These are phyloP conservation scores for Tryphoninae sp. DNA, from an alignment of 2,888 invertebrate genomes.

Conservation along the genomic window DNA sequence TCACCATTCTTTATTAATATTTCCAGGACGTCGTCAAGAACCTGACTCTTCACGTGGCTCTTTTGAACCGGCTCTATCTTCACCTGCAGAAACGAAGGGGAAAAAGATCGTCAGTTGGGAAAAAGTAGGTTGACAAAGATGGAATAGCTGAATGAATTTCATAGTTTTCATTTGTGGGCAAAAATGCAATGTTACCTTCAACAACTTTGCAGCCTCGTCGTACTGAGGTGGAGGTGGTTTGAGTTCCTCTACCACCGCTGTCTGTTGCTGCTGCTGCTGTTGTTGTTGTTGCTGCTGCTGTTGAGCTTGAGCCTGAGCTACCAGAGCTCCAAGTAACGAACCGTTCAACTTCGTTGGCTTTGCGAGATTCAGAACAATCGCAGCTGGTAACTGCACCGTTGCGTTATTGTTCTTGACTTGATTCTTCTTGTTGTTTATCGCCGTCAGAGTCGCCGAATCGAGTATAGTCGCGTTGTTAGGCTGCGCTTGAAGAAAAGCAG, in stretches of 20 bases:
- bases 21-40: conserved; percentile 95
- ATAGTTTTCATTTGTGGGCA: neutral
- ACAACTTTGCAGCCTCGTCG: conserved; percentile 86
- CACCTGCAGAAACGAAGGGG: conserved; percentile 68
- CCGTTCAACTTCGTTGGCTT: conserved; percentile 79
- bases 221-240: conserved; percentile 87
- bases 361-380: conserved; percentile 78
- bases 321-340: conserved; percentile 77
- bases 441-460: conserved; percentile 78
- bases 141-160: neutral
- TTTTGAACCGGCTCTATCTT: conserved; percentile 80
- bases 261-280: conserved; percentile 66
- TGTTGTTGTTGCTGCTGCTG: conserved; percentile 71
- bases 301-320: conserved; percentile 78
- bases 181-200: conserved; percentile 79
- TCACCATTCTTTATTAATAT: conserved; percentile 97
- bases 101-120: neutral
- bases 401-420: conserved; percentile 76
- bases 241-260: conserved; percentile 76
- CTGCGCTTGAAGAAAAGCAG: conserved; percentile 81
- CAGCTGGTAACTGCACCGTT: conserved; percentile 78
- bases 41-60: conserved; percentile 86
- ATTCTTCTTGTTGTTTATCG: conserved; percentile 80
- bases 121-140: neutral
- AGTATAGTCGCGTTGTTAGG: conserved; percentile 78